These are phyloP conservation scores for Holothuria scabra DNA, from an alignment of 53 echinoderm and acorn worm genomes.

Conservation along the genomic window DNA sequence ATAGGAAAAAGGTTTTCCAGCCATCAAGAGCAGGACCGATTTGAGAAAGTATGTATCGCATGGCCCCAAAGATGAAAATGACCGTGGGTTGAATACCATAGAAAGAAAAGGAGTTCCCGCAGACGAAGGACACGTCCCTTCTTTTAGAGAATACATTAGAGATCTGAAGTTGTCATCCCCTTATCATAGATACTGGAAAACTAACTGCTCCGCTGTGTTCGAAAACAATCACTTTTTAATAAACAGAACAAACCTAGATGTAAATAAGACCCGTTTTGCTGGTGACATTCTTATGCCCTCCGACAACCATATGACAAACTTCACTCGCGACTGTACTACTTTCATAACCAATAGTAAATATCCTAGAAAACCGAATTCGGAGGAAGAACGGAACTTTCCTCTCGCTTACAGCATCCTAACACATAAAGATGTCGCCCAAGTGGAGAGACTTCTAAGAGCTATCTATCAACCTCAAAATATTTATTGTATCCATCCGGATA, in stretches of 20 bases:
- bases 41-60: too few species aligned
- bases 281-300: not conserved
- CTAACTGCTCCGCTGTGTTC: not conserved
- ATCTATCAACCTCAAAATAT: too few species aligned
- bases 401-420: conserved; percentile 69
- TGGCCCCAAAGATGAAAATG: too few species aligned
- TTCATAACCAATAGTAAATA: conserved; percentile 57
- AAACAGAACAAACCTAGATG: not conserved
- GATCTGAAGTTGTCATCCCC: not conserved
- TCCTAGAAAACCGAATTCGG: conserved; percentile 52
- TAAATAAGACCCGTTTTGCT: not conserved
- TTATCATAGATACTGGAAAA: not conserved
- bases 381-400: conserved; percentile 66
- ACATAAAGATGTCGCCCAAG: conserved; percentile 63
- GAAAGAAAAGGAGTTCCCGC: too few species aligned
- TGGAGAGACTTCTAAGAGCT: conserved; percentile 69
- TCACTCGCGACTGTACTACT: conserved; percentile 54
- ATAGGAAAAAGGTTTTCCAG: too few species aligned
- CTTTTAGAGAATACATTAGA: not conserved
- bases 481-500: conserved; percentile 75
- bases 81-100: too few species aligned
- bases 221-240: not conserved
- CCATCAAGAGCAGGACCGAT: too few species aligned
- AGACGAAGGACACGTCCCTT: too few species aligned
- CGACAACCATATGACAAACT: conserved; percentile 34